phyloP scores from a whole-genome alignment of 1,140 invertebrate species.

The Cheumatopsyche charites region DNA sequence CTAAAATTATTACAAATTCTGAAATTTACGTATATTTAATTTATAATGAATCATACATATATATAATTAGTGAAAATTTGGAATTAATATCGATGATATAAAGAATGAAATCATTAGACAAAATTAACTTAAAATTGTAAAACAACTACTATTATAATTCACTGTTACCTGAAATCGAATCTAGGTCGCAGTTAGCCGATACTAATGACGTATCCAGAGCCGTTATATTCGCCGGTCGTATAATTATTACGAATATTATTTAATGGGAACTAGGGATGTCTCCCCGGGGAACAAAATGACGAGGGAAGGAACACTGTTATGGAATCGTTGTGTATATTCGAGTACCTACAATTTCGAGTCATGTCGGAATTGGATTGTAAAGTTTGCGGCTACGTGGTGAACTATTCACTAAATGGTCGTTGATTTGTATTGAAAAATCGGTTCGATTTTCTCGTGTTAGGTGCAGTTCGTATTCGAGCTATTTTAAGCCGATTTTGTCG shows the following conservation, averaged over 20 bases:
- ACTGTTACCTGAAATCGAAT: neutral
- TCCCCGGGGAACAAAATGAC: conserved; percentile 23
- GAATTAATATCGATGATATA: too few relatives aligned
- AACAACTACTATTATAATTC: neutral
- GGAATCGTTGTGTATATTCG: too few relatives aligned
- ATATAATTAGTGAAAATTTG: too few relatives aligned
- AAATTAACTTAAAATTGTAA: too few relatives aligned
- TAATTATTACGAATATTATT: conserved; percentile 39
- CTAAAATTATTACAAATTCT: too few relatives aligned
- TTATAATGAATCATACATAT: too few relatives aligned
- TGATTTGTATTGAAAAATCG: too few relatives aligned
- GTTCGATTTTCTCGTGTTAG: too few relatives aligned
- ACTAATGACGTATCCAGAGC: conserved; percentile 38
- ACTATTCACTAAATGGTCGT: neutral
- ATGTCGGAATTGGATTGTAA: conserved; percentile 21
- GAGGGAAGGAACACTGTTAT: conserved; percentile 1
- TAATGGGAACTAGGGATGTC: conserved; percentile 7
- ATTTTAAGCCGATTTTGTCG: neutral
- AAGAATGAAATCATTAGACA: too few relatives aligned
- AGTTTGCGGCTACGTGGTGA: conserved; percentile 18
- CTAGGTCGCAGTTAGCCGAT: conserved; percentile 42
- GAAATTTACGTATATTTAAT: neutral
- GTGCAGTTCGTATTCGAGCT: neutral
- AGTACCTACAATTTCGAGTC: conserved; percentile 2
- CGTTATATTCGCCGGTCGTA: conserved; percentile 16